Conservation (phyloP, 64 coral and sea anemone genomes). For the Montipora cactus region DNA sequence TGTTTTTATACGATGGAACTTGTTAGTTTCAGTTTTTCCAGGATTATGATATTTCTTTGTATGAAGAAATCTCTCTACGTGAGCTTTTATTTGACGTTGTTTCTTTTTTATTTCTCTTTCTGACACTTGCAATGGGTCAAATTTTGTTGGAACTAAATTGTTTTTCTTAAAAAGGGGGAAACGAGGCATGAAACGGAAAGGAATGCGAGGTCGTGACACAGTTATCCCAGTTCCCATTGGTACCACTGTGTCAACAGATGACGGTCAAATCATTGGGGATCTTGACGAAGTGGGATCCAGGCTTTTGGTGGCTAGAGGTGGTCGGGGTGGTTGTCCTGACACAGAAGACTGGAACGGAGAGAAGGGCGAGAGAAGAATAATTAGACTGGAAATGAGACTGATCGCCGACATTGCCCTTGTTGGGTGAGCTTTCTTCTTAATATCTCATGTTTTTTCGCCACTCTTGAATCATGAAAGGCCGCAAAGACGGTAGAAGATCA, state of each 20-base stretch:
- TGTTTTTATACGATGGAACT: too few species aligned
- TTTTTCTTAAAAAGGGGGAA: constrained; percentile 1
- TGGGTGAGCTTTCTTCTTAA: constrained; percentile 49
- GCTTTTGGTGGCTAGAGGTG: constrained; percentile 83
- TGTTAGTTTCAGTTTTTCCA: too few species aligned
- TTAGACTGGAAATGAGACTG: constrained; percentile 83
- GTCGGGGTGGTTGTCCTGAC: constrained; percentile 78
- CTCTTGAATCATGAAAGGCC: too few species aligned
- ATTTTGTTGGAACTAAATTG: too few species aligned
- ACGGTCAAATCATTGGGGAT: constrained; percentile 75
- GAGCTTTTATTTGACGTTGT: too few species aligned
- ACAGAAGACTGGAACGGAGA: constrained; percentile 87
- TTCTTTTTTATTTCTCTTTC: too few species aligned
- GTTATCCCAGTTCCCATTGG: constrained; percentile 91
- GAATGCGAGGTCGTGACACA: constrained; percentile 74
- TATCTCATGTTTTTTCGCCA: too few species aligned
- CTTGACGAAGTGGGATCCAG: constrained; percentile 72
- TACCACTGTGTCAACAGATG: constrained; percentile 78
- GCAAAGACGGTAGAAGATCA: too few species aligned
- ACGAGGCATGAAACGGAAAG: constrained; percentile 73
- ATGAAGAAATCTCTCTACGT: too few species aligned
- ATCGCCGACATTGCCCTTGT: constrained; percentile 87
- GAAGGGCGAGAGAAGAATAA: constrained; percentile 77
- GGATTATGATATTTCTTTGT: too few species aligned
- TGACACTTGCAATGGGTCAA: too few species aligned